phyloP scores from a whole-genome alignment of 2,113 vertebrate species.

The Egretta garzetta region DNA sequence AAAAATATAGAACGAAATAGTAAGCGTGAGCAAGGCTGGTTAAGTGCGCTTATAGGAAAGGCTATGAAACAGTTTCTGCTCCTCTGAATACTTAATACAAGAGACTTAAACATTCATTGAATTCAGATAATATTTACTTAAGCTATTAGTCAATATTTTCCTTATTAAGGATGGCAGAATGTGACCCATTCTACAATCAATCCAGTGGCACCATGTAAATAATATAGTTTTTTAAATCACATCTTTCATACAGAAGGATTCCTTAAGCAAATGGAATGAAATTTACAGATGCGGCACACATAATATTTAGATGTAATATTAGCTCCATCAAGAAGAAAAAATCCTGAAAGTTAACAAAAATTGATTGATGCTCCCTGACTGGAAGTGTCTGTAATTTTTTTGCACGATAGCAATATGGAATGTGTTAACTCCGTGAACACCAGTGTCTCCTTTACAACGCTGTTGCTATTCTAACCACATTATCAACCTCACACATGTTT shows the following conservation, averaged over 20 bases:
- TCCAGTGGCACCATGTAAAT: conserved; percentile 5
- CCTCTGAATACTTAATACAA: neutral
- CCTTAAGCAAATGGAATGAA: conserved; percentile 5
- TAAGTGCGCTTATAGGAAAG: neutral
- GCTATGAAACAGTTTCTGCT: neutral
- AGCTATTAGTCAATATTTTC: conserved; percentile 46
- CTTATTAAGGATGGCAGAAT: conserved; percentile 23
- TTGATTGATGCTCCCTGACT: conserved; percentile 43
- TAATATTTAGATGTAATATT: conserved; percentile 50
- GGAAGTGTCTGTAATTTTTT: conserved; percentile 40
- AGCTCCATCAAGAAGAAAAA: conserved; percentile 20
- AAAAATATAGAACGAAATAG: neutral
- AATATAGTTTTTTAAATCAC: neutral
- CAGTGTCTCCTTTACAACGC: conserved; percentile 27
- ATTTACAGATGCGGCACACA: conserved; percentile 14
- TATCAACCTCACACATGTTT: conserved; percentile 85
- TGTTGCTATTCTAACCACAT: conserved; percentile 72
- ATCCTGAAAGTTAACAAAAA: conserved; percentile 52
- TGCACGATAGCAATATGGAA: conserved; percentile 17
- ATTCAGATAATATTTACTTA: conserved; percentile 49
- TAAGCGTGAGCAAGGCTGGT: neutral
- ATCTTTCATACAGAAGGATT: neutral
- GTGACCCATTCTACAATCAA: conserved; percentile 17
- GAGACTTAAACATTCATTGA: conserved; percentile 5
- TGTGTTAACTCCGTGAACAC: conserved; percentile 46